Conservation (phyloP, 1,140 invertebrate genomes). For the Camponotus pennsylvanicus region DNA sequence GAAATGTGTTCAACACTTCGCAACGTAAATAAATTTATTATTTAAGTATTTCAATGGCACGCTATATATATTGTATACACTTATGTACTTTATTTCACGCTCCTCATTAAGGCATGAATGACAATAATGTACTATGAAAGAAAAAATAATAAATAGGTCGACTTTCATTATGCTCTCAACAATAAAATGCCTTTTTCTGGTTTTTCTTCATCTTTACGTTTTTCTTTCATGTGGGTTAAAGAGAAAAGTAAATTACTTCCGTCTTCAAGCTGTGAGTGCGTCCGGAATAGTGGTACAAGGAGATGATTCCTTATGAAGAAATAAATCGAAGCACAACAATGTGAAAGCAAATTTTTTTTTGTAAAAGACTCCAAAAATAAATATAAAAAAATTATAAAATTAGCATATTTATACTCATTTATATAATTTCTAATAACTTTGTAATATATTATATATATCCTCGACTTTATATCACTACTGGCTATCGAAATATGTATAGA, state of each 20-base stretch:
- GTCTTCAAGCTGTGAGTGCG: not conserved
- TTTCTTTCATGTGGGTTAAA: conserved; percentile 5
- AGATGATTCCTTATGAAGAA: too few species aligned
- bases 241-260: conserved; percentile 34
- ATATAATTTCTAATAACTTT: too few species aligned
- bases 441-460: too few species aligned
- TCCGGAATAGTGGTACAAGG: too few species aligned
- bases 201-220: not conserved
- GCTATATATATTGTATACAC: not conserved
- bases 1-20: not conserved
- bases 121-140: conserved; percentile 14
- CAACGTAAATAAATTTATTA: not conserved
- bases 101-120: conserved; percentile 12
- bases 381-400: too few species aligned
- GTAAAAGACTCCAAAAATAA: too few species aligned
- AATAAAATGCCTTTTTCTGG: conserved; percentile 29
- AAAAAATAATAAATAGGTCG: conserved; percentile 54
- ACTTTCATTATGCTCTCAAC: conserved; percentile 18
- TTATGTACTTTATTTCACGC: not conserved
- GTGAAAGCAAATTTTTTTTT: too few species aligned
- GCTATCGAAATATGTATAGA: too few species aligned
- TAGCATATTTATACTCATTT: too few species aligned
- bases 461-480: too few species aligned
- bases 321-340: too few species aligned
- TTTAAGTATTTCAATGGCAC: not conserved